Evolutionary conservation across 2,888 invertebrate species (phyloP).

Genomic region (Endomychus coccineus): DNA sequence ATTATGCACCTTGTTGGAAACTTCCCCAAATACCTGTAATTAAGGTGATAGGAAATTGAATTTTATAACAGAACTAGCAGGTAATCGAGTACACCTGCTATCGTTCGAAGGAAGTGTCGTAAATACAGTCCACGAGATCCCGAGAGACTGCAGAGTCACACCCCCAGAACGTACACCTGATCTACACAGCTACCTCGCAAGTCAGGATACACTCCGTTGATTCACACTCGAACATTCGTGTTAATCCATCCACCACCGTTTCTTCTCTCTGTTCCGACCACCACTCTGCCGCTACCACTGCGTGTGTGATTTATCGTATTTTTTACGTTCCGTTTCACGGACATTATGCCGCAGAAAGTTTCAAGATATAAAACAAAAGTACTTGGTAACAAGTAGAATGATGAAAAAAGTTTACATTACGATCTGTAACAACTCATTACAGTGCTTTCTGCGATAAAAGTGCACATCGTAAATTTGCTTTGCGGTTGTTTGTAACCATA

Average conservation of each 20-base stretch:
- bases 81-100: no score
- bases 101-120: no score
- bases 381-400: constrained; percentile 3
- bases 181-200: constrained; percentile 1
- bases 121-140: no score
- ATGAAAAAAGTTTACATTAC: constrained; percentile 14
- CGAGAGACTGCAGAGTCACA: no score
- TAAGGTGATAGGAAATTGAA: no score
- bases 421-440: constrained; percentile 9
- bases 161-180: constrained; percentile 8
- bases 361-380: constrained; percentile 13
- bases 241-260: constrained; percentile 12
- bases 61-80: no score
- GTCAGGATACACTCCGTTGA: neutral
- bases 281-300: constrained; percentile 6
- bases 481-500: constrained; percentile 14
- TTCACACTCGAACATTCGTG: constrained; percentile 6
- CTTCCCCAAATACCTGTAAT: no score
- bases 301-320: constrained; percentile 12
- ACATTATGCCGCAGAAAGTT: constrained; percentile 13
- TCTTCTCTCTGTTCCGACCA: constrained; percentile 6
- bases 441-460: no score
- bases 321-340: constrained; percentile 8
- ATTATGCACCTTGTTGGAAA: no score
- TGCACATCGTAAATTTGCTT: constrained; percentile 12